Conservation (phyloP, 2,888 invertebrate species). For the Galerucella nymphaeae region DNA sequence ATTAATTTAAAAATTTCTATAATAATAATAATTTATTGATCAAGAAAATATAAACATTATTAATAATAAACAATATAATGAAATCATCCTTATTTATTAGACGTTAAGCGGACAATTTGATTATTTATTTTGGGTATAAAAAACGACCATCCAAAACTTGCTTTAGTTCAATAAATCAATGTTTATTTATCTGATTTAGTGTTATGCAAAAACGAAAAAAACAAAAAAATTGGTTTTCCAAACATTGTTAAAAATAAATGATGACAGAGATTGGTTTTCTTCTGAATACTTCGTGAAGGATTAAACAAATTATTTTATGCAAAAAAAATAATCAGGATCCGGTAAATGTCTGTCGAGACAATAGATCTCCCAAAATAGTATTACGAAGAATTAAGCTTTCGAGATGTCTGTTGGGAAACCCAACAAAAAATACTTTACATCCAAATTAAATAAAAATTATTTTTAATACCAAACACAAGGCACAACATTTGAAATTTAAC, state of each 20-base stretch:
- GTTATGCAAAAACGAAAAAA: not conserved
- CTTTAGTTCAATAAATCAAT: not conserved
- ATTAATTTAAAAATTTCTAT: too few relatives aligned
- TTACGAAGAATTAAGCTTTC: not conserved
- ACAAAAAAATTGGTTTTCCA: too few relatives aligned
- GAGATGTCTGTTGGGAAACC: not conserved
- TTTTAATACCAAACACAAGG: too few relatives aligned
- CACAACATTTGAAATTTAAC: too few relatives aligned
- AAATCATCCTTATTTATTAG: too few relatives aligned
- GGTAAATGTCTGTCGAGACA: not conserved
- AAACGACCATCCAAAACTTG: not conserved
- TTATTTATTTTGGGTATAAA: not conserved
- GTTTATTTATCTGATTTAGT: not conserved
- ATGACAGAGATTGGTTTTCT: not conserved
- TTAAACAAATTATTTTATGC: not conserved
- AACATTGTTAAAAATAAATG: not conserved
- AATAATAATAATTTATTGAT: too few relatives aligned
- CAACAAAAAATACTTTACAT: not conserved
- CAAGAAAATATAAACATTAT: too few relatives aligned
- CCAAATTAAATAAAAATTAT: not conserved
- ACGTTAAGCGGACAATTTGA: not conserved
- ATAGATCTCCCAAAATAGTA: not conserved
- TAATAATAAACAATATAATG: too few relatives aligned
- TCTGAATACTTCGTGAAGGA: not conserved
- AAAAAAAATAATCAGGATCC: not conserved